These are phyloP conservation scores for Siniperca undulata DNA, from an alignment of 2,797 vertebrate genomes.

Conservation along the genomic window DNA sequence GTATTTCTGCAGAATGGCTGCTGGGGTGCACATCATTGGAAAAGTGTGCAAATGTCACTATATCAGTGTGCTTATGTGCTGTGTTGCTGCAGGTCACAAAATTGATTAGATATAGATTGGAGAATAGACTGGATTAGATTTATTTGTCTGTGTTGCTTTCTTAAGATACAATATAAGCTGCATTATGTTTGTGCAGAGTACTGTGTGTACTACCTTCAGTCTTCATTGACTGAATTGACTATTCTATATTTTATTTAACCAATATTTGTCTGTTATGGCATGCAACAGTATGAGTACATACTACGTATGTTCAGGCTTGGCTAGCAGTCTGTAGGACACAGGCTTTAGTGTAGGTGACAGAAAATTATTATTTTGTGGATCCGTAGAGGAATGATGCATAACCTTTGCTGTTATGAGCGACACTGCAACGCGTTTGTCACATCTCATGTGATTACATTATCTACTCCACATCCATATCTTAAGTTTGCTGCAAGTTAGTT, in stretches of 20 bases:
- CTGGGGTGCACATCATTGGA: constrained; percentile 20
- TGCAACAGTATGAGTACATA: constrained; percentile 39
- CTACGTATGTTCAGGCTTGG: constrained; percentile 35
- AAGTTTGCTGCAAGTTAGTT: constrained; percentile 1
- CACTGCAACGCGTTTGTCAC: neutral
- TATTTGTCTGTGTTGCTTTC: constrained; percentile 15
- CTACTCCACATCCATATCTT: neutral
- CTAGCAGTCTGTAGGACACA: constrained; percentile 14
- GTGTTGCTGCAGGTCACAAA: constrained; percentile 9
- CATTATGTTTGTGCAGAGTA: neutral
- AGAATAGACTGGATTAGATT: neutral
- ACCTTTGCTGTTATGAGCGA: neutral
- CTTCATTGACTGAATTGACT: neutral
- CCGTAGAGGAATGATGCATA: neutral
- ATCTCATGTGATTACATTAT: neutral
- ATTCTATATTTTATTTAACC: constrained; percentile 6
- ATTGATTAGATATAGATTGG: too few species aligned
- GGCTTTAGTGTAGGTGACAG: neutral
- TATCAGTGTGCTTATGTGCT: constrained; percentile 13
- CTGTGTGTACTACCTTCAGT: neutral
- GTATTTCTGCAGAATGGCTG: constrained; percentile 26
- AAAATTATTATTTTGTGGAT: neutral
- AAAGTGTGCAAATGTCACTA: constrained; percentile 30
- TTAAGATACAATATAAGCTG: neutral
- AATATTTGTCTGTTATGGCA: neutral